phyloP scores from a whole-genome alignment of 2,888 invertebrate genomes.

The Xestobium rufovillosum region DNA sequence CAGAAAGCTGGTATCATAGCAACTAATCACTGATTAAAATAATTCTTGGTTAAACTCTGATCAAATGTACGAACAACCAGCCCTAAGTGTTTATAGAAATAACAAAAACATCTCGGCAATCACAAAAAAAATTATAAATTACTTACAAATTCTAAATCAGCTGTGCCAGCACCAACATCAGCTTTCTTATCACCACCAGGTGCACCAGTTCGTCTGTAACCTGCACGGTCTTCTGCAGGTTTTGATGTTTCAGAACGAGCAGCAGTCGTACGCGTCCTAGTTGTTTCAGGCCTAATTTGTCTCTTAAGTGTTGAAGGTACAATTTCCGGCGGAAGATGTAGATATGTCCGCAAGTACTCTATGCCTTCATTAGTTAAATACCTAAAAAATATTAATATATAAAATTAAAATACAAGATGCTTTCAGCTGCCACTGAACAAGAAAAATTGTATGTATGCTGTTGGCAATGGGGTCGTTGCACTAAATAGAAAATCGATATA shows the following conservation, averaged over 20 bases:
- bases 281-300: constrained; percentile 78
- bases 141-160: constrained; percentile 80
- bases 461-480: too few relatives aligned
- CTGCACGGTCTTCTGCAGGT: constrained; percentile 74
- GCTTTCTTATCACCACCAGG: constrained; percentile 83
- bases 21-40: too few relatives aligned
- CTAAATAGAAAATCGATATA: too few relatives aligned
- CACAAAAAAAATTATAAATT: too few relatives aligned
- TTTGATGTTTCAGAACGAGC: constrained; percentile 61
- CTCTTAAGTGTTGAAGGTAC: constrained; percentile 96
- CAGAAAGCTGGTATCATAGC: too few relatives aligned
- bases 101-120: too few relatives aligned
- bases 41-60: too few relatives aligned
- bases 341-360: constrained; percentile 87
- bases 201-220: constrained; percentile 62
- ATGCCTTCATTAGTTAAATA: constrained; percentile 98
- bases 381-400: constrained; percentile 40
- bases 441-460: too few relatives aligned
- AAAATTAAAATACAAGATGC: too few relatives aligned
- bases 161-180: constrained; percentile 93
- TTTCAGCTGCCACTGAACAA: too few relatives aligned
- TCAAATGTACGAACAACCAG: too few relatives aligned
- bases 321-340: constrained; percentile 97
- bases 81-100: too few relatives aligned
- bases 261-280: constrained; percentile 66